Evolutionary conservation across 2,888 invertebrate genomes (phyloP).

Genomic region (Hyppa rectilinea): DNA sequence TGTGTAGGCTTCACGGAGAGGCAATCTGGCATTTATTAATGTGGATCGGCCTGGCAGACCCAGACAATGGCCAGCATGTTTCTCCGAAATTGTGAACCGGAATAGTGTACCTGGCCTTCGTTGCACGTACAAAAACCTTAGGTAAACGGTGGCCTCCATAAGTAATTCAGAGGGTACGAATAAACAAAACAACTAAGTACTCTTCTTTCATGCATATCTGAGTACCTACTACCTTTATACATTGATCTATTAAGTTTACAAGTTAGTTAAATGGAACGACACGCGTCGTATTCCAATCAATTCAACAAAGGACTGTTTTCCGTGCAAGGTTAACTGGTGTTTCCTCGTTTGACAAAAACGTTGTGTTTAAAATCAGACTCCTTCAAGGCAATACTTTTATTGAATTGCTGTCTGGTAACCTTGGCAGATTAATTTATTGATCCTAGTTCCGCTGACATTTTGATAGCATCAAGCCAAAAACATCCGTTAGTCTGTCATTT

Average conservation of each 20-base stretch:
- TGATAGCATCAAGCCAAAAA: slow-evolving; percentile 41
- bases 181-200: slow-evolving; percentile 78
- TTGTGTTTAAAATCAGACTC: slow-evolving; percentile 51
- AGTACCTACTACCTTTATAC: slow-evolving; percentile 69
- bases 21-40: slow-evolving; percentile 82
- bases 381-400: slow-evolving; percentile 48
- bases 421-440: slow-evolving; percentile 53
- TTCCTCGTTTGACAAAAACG: slow-evolving; percentile 70
- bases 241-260: slow-evolving; percentile 61
- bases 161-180: slow-evolving; percentile 79
- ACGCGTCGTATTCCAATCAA: slow-evolving; percentile 55
- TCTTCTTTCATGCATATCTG: slow-evolving; percentile 80
- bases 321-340: slow-evolving; percentile 70
- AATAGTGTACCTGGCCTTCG: slow-evolving; percentile 71
- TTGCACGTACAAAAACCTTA: slow-evolving; percentile 74
- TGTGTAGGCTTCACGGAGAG: slow-evolving; percentile 54
- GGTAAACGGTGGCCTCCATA: slow-evolving; percentile 79
- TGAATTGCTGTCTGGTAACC: slow-evolving; percentile 56
- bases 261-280: slow-evolving; percentile 62
- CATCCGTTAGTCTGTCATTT: background rate
- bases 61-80: slow-evolving; percentile 77
- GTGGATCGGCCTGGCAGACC: slow-evolving; percentile 72
- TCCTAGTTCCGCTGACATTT: slow-evolving; percentile 53
- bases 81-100: slow-evolving; percentile 76
- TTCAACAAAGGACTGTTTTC: slow-evolving; percentile 67